Percentiles rank a stretch among this genome's conserved stretches.
Evolutionary conservation across 2,888 invertebrate genomes (phyloP).

Genomic region (Apamea sordens): DNA sequence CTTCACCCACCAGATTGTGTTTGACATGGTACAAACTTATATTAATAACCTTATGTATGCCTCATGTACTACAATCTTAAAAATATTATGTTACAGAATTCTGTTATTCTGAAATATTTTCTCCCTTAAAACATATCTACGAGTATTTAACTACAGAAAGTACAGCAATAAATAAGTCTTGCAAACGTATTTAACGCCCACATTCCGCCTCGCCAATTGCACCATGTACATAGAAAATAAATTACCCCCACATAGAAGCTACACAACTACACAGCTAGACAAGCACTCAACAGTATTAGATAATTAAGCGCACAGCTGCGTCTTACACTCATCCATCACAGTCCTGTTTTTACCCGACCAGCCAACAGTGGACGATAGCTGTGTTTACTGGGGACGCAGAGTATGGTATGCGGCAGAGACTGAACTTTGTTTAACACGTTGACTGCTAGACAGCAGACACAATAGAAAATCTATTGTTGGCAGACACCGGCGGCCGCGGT

Average conservation of each 20-base stretch:
- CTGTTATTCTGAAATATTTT: too few species aligned
- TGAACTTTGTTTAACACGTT: too few species aligned
- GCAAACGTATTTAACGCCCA: constrained; percentile 27
- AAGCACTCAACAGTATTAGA: constrained; percentile 64
- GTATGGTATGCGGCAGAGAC: constrained; percentile 5
- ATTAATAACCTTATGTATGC: too few species aligned
- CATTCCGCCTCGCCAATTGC: constrained; percentile 40
- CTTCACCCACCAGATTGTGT: too few species aligned
- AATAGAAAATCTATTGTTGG: too few species aligned
- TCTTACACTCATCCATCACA: constrained; percentile 67
- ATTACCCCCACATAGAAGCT: constrained; percentile 36
- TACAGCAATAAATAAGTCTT: constrained; percentile 36
- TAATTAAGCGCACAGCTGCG: constrained; percentile 69
- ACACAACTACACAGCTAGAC: constrained; percentile 26
- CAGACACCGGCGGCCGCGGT: too few species aligned
- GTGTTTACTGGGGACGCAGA: constrained; percentile 28
- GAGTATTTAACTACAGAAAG: constrained; percentile 22
- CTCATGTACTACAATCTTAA: too few species aligned
- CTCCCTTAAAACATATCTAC: background rate
- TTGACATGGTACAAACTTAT: too few species aligned
- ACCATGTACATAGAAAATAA: constrained; percentile 41
- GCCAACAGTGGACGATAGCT: constrained; percentile 29
- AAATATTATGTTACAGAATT: too few species aligned
- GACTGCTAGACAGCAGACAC: too few species aligned
- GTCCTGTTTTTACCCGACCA: constrained; percentile 54